Evolutionary conservation across 2,888 invertebrate genomes (phyloP).

Genomic region (Rhagophthalmus giganteus): DNA sequence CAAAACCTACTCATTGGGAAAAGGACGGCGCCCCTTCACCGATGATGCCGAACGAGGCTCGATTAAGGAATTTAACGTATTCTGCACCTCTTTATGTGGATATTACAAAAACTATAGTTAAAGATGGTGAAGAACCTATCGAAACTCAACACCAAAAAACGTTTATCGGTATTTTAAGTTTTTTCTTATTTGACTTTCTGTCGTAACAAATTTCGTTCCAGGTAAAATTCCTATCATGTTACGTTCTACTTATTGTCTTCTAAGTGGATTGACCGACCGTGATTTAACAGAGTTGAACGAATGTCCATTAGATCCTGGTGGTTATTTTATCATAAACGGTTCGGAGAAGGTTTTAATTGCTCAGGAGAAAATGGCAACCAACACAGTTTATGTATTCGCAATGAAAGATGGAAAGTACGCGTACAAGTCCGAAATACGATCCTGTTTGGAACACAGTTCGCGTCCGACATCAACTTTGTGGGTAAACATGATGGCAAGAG

Average conservation of each 20-base stretch:
- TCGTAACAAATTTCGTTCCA: no score
- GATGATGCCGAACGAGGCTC: constrained; percentile 99
- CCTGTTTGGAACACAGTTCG: constrained; percentile 88
- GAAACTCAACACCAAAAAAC: constrained; percentile 79
- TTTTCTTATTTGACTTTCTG: background rate
- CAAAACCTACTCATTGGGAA: constrained; percentile 99
- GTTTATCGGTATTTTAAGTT: constrained; percentile 61
- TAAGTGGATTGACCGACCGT: constrained; percentile 94
- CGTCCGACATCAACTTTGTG: constrained; percentile 96
- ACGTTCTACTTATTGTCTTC: constrained; percentile 93
- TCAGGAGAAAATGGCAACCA: constrained; percentile 99
- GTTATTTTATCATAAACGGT: constrained; percentile 99
- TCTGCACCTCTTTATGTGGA: constrained; percentile 99
- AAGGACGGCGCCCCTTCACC: constrained; percentile 99
- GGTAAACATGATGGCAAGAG: constrained; percentile 99
- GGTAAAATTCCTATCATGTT: constrained; percentile 99
- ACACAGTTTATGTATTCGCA: constrained; percentile 99
- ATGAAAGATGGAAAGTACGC: constrained; percentile 99
- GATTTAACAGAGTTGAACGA: constrained; percentile 99
- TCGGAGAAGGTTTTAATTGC: constrained; percentile 94
- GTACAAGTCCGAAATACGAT: constrained; percentile 96
- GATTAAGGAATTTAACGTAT: constrained; percentile 94
- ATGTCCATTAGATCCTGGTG: constrained; percentile 98
- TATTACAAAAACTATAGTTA: constrained; percentile 93
- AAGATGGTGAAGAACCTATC: constrained; percentile 87